A percentile compares a stretch with the other conserved stretches of the same genome.
Conservation (phyloP, 1,140 invertebrate species). For the Dinoponera quadriceps region DNA sequence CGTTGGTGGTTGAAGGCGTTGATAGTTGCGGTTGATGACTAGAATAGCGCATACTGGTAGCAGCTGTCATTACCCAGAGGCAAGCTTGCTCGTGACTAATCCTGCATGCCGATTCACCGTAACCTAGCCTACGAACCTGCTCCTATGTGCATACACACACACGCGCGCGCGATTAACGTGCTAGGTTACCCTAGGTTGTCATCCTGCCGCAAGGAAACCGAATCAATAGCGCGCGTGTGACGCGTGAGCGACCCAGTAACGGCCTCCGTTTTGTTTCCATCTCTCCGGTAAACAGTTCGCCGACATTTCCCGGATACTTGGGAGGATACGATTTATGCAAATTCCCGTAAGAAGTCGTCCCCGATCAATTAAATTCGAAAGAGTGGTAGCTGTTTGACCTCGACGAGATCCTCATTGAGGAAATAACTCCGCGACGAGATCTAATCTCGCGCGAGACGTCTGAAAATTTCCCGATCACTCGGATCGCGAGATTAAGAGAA, state of each 20-base stretch:
- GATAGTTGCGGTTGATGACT: constrained; percentile 74
- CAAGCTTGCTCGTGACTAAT: constrained; percentile 83
- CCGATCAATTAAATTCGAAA: constrained; percentile 4
- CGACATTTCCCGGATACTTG: background rate
- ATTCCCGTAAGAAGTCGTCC: background rate
- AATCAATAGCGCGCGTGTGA: constrained; percentile 81
- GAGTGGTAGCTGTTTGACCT: background rate
- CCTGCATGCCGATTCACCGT: constrained; percentile 81
- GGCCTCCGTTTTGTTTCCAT: constrained; percentile 18
- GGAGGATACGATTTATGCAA: background rate
- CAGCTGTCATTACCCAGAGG: constrained; percentile 84
- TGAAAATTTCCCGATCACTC: background rate
- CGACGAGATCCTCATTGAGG: background rate
- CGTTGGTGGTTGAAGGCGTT: constrained; percentile 68
- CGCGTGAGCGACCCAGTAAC: constrained; percentile 77
- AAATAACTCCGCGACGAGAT: constrained; percentile 9
- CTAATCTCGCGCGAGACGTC: background rate
- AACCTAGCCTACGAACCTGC: constrained; percentile 73
- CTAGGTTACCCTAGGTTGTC: constrained; percentile 80
- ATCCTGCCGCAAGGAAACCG: constrained; percentile 77
- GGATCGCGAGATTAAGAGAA: too few relatives aligned
- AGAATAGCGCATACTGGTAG: constrained; percentile 74
- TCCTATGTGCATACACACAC: constrained; percentile 56
- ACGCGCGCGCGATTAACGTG: constrained; percentile 77
- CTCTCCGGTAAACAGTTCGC: constrained; percentile 4